phyloP scores from a whole-genome alignment of 2,797 vertebrate species.

The Sebastes trivittatus region DNA sequence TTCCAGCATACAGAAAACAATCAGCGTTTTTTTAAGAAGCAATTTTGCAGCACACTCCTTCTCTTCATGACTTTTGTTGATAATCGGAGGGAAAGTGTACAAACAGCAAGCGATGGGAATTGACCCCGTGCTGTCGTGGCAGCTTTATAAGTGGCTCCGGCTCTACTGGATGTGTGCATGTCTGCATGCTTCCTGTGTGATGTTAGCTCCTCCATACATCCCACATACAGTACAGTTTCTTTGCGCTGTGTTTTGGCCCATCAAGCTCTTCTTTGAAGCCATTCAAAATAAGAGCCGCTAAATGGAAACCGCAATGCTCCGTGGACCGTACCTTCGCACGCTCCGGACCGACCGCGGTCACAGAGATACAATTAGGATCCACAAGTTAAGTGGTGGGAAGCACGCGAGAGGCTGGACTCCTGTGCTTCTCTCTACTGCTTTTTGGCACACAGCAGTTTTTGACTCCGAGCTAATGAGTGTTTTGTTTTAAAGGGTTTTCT shows the following conservation, averaged over 20 bases:
- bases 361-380: conserved; percentile 38
- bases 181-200: background rate
- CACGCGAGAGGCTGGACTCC: conserved; percentile 4
- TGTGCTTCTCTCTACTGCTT: background rate
- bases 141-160: background rate
- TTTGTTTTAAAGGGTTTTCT: background rate
- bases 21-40: background rate
- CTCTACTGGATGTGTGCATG: background rate
- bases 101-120: background rate
- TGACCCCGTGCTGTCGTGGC: background rate
- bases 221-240: background rate
- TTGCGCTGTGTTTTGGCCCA: background rate
- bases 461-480: background rate
- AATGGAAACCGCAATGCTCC: conserved; percentile 45
- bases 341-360: conserved; percentile 23
- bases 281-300: conserved; percentile 5
- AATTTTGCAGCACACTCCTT: background rate
- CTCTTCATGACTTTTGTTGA: background rate
- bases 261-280: conserved; percentile 15
- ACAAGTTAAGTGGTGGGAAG: conserved; percentile 30
- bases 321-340: conserved; percentile 11
- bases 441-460: background rate
- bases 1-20: background rate
- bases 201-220: background rate
- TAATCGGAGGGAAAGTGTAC: background rate